Base-by-base conservation (phyloP, 2,888 invertebrate genomes). In the Hypsopygia costalis region DNA sequence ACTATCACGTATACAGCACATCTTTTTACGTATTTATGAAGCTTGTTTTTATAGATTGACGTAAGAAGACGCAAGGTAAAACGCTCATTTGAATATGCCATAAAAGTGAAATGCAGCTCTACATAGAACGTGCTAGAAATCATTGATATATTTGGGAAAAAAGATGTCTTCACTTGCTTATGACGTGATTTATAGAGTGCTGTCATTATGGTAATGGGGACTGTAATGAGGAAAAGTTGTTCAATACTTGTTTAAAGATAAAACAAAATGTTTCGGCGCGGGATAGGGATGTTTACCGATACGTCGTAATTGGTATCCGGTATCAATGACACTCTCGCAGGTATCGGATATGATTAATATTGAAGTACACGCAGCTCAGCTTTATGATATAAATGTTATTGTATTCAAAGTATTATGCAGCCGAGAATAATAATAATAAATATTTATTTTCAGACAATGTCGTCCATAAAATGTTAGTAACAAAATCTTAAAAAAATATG, bases 11-110 rank as follows among this genome's bases (percentile, higher is more conserved):
- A 25, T 29, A 35, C 41, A 36, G 34, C 34, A 36, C 36, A 49
- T 48, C 43, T 43, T 46, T 43, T 56, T 43, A 35, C 46, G 49
- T 68, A 66, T 69, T 66, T 66, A 67, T 65, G 61, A 62, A 60
- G 55, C 62, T 59, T 56, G 60, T 58, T 69, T 66, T 74, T 72
- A 72, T 54, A 64, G 59, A 56, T 58, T 55, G 52, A 58, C 57
- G 58, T 55, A 58, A 69, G 64, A 58, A 69, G 64, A 55, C 51
- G 54, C 53, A 59, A 63, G 59, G 55, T 51, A 59, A 49, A 56
- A 58, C 51, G 54, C 62, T 59, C 61, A 72, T 75, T 75, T 74
- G 69, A 75, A 75, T 75, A 72, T 65, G 51, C 60, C 64, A 69
- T 74, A 69, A 69, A 67, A 64, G 52, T 52, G 49, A 56, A 60